Evolutionary conservation across 2,113 vertebrate genomes (phyloP).

Genomic region (Pedetes capensis): DNA sequence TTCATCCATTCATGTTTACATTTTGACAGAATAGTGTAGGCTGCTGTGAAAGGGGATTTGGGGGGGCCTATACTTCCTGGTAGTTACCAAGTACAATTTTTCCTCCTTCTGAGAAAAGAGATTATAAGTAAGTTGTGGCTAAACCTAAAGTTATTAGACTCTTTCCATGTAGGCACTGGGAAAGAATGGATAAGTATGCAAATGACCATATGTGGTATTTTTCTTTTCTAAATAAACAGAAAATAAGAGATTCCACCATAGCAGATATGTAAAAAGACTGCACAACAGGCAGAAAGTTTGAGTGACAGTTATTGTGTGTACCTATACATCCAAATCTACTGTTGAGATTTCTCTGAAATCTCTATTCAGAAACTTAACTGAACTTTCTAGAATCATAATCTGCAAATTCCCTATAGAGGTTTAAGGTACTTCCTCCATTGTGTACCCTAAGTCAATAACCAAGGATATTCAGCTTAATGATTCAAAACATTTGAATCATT

Average conservation of each 20-base stretch:
- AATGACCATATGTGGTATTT: neutral
- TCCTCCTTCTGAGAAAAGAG: neutral
- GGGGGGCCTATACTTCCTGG: neutral
- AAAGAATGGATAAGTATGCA: neutral
- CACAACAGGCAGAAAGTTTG: neutral
- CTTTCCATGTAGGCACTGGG: neutral
- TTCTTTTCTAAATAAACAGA: constrained; percentile 41
- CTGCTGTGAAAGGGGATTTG: neutral
- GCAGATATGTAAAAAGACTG: constrained; percentile 8
- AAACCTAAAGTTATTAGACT: neutral
- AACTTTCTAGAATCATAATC: neutral
- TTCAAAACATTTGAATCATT: neutral
- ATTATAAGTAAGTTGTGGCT: neutral
- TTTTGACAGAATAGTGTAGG: neutral
- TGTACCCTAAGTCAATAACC: neutral
- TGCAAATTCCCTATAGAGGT: neutral
- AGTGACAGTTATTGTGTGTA: neutral
- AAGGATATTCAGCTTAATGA: neutral
- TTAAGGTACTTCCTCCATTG: neutral
- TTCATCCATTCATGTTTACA: neutral
- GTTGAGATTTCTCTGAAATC: constrained; percentile 3
- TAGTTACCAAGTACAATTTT: neutral
- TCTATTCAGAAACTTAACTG: neutral
- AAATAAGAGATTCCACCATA: constrained; percentile 5
- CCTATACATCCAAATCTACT: neutral